phyloP scores from a whole-genome alignment of 2,113 vertebrate genomes.

The Ardeotis arabs region DNA sequence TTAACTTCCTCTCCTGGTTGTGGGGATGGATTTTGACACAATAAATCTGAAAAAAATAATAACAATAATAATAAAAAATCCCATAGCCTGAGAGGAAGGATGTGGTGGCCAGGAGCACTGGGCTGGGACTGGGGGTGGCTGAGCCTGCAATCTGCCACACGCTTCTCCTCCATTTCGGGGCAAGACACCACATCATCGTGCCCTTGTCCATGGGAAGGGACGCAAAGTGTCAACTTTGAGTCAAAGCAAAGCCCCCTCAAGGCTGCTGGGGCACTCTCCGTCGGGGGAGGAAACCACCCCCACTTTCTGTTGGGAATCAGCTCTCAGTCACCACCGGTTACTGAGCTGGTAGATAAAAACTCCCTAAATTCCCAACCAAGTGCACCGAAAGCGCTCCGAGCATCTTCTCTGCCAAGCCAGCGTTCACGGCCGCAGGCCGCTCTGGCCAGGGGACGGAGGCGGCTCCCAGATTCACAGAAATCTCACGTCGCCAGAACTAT shows the following conservation, averaged over 20 bases:
- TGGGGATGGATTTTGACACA: neutral
- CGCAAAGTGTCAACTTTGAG: too few relatives aligned
- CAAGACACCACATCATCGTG: neutral
- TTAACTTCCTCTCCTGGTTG: neutral
- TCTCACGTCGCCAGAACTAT: neutral
- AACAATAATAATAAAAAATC: neutral
- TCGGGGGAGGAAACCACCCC: neutral
- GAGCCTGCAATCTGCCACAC: neutral
- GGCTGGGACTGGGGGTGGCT: neutral
- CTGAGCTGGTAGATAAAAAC: neutral
- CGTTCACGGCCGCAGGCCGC: fast-evolving
- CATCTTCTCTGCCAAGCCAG: neutral
- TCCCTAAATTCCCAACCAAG: fast-evolving
- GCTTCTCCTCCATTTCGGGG: fast-evolving
- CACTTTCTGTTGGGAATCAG: neutral
- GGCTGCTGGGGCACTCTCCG: neutral
- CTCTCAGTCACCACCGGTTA: fast-evolving
- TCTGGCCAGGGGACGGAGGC: fast-evolving
- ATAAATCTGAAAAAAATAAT: neutral
- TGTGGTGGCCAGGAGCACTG: neutral
- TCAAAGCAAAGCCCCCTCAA: too few relatives aligned
- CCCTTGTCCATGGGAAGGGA: fast-evolving
- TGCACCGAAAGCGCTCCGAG: fast-evolving
- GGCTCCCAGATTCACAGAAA: neutral
- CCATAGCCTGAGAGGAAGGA: neutral